Evolutionary conservation across 2,113 vertebrate genomes (phyloP).

Genomic region (Zapornia atra): DNA sequence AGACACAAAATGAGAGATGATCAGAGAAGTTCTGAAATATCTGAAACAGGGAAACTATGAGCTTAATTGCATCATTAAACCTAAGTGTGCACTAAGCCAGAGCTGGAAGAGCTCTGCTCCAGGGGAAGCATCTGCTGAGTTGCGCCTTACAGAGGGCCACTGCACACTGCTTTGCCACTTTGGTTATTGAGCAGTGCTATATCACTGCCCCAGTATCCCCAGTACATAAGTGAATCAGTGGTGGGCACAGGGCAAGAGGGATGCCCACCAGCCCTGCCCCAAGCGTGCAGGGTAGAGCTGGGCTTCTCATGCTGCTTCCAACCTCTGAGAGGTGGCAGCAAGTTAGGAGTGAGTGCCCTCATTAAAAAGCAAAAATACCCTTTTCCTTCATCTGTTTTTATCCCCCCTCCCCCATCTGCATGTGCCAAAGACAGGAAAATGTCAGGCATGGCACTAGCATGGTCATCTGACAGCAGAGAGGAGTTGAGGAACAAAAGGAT

Average conservation of each 20-base stretch:
- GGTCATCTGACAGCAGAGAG: background rate
- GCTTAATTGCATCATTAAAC: background rate
- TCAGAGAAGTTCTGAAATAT: background rate
- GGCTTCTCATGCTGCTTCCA: background rate
- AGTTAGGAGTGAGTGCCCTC: background rate
- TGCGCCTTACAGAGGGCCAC: background rate
- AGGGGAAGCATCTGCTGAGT: background rate
- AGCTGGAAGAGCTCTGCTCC: background rate
- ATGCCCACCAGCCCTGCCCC: background rate
- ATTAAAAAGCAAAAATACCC: background rate
- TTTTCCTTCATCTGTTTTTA: background rate
- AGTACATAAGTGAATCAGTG: background rate
- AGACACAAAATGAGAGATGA: background rate
- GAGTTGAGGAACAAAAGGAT: background rate
- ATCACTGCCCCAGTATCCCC: background rate
- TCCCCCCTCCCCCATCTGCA: accelerated
- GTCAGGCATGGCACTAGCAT: background rate
- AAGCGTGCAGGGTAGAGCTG: accelerated
- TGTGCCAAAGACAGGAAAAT: background rate
- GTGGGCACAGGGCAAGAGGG: background rate
- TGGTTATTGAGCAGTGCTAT: accelerated
- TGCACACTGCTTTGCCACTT: background rate
- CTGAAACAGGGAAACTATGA: background rate
- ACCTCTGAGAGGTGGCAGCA: accelerated
- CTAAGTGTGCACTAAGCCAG: background rate